Evolutionary conservation across 1,140 invertebrate species (phyloP).

Genomic region (Sycophaga agraensis): DNA sequence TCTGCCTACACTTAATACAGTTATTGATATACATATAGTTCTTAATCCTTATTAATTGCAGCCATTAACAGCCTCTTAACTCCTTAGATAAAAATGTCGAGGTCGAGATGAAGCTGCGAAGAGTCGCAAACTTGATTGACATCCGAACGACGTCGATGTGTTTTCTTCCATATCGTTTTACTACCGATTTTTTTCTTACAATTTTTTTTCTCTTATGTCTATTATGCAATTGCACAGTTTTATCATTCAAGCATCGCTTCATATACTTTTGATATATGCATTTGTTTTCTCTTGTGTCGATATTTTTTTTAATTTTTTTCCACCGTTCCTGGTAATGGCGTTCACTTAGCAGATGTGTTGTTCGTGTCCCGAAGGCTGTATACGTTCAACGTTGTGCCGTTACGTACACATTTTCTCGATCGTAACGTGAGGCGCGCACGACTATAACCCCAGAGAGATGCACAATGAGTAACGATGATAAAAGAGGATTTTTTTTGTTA

Average conservation of each 20-base stretch:
- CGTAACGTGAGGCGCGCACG: constrained; percentile 46
- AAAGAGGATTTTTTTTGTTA: constrained; percentile 52
- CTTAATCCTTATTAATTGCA: constrained; percentile 22
- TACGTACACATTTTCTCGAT: constrained; percentile 22
- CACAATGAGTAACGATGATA: constrained; percentile 42
- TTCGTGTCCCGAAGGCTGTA: neutral
- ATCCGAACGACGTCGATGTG: neutral
- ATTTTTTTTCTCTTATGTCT: neutral
- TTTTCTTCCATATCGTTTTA: neutral
- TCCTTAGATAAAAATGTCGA: neutral
- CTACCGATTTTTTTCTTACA: constrained; percentile 6
- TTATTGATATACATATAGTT: too few relatives aligned
- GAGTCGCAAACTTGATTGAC: constrained; percentile 6
- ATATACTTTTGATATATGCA: neutral
- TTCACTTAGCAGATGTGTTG: constrained; percentile 5
- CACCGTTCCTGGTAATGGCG: neutral
- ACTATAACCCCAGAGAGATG: constrained; percentile 18
- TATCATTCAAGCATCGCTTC: too few relatives aligned
- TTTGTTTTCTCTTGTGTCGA: neutral
- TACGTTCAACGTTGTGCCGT: constrained; percentile 13
- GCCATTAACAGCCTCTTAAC: constrained; percentile 22
- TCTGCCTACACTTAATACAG: too few relatives aligned
- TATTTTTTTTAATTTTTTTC: neutral
- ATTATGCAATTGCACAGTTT: too few relatives aligned
- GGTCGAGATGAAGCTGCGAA: constrained; percentile 16